Base-by-base conservation (phyloP, 2,113 vertebrate genomes). In the Podocnemis expansa region DNA sequence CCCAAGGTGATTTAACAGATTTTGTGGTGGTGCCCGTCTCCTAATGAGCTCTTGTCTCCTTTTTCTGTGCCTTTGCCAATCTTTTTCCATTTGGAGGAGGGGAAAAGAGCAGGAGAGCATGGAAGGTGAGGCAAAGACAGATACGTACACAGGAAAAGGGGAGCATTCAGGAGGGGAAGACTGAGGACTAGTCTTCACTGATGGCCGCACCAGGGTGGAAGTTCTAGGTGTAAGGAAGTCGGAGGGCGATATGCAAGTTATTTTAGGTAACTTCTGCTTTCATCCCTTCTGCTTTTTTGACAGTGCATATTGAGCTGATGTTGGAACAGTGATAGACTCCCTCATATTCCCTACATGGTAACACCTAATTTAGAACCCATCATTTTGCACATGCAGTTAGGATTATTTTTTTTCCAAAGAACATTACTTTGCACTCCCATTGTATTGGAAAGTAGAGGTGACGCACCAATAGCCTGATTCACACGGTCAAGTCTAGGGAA, bases 31-130 rank as follows among this genome's bases (percentile, higher is more conserved):
- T 6, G 90, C 56, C 84, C 58, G n/a, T 24, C 29, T 49, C 70
- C 2, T 47, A 27, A 8, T 1, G 47, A 5, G 12, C 21, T 51
- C 76, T 73, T 47, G 60, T 41, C 25, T 58, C 41, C 85, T 9
- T 10, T 87, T 43, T 89, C 82, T 67, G 52, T 76, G 8, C 43
- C 67, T 70, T 38, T 58, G 51, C 56, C 3, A 0, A 82, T 82
- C 73, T 58, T 29, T 25, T 3, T 47, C 78, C 27, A 1, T 24
- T 73, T 49, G 3, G 0, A 22, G 22, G 6, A 1, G 2, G 43
- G 56, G 84, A 54, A 31, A 3, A 93, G 63, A 52, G 45, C 13
- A n/a, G 83, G 10, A 3, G 2, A 10, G 10, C 2, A 24, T 38
- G 70, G 51, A 52, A 81, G 31, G 73, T 31, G 8, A 88, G 17